Evolutionary conservation across 2,888 invertebrate species (phyloP), one percentile per base, ranked within the genome.

Genomic region (Anthoptus insignis): DNA sequence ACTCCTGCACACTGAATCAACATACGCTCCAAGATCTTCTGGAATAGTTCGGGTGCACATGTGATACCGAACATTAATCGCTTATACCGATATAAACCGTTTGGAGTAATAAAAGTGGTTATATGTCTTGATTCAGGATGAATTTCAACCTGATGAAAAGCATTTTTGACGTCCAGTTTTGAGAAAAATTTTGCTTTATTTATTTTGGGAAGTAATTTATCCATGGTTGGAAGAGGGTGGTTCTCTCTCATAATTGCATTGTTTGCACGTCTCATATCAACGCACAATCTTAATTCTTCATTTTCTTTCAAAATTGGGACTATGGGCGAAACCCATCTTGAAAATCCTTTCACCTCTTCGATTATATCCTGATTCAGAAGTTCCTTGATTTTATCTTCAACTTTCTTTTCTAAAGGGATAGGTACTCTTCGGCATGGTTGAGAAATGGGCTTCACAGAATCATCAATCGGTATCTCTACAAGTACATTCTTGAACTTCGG

Each of bases 21-120:
- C 11, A 86, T 75, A 67, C 71, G 68, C 65, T 81, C 80, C 27
- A 89, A 64, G 3, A 76, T 76, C 73, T 87, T 82, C 72, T 77
- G 74, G 39, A 76, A 78, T 0, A 70, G 3, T 47, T 76, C 89
- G 0, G 84, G 81, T 4, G 90, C 91, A 57, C 83, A 83, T 2
- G 74, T 74, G 11, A 88, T 79, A 0, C 84, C 84, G 66, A 86
- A 86, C 79, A 82, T 81, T 9, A 86, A 39, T n/a, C 85, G 52
- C 69, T 86, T 88, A 66, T 82, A 89, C 22, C 81, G 68, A 63
- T 67, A 83, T n/a, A 87, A 56, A 0, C 84, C 84, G 34, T 71
- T 73, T 16, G 73, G 73, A 6, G 85, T 84, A 9, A 80, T 77
- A 66, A 87, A 88, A 4, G 82, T 84, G 47, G 86, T 86, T 3